Percentiles rank a stretch among this genome's conserved stretches.
phyloP scores from a whole-genome alignment of 2,797 vertebrate genomes.

The Enoplosus armatus region DNA sequence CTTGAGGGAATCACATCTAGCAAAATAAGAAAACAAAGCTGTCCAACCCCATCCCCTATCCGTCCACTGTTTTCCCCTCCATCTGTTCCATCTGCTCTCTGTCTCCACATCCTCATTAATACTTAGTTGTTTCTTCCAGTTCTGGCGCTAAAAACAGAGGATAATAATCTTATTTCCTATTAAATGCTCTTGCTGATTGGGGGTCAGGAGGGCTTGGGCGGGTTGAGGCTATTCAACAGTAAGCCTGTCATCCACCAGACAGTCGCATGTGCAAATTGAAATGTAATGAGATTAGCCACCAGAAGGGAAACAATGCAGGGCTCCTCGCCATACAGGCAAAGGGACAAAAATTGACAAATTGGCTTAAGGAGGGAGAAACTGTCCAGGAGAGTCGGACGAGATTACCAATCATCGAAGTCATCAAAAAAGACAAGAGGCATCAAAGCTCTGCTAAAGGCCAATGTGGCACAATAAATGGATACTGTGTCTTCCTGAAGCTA shows the following conservation, averaged over 20 bases:
- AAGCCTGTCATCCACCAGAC: slow-evolving; percentile 80
- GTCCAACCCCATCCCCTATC: slow-evolving; percentile 7
- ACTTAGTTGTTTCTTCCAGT: slow-evolving; percentile 51
- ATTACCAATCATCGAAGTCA: slow-evolving; percentile 63
- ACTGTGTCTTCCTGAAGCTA: slow-evolving; percentile 18
- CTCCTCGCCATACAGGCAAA: slow-evolving; percentile 54
- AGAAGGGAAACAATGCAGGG: slow-evolving; percentile 77
- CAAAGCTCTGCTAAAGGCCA: slow-evolving; percentile 42
- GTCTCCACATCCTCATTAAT: slow-evolving; percentile 57
- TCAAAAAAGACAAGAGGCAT: slow-evolving; percentile 47
- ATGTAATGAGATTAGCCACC: slow-evolving; percentile 82
- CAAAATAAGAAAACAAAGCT: slow-evolving; percentile 35
- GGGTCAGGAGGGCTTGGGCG: slow-evolving; percentile 44
- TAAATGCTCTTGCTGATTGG: slow-evolving; percentile 67
- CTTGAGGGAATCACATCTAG: slow-evolving; percentile 1
- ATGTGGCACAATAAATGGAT: slow-evolving; percentile 19
- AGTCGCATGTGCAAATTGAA: slow-evolving; percentile 84
- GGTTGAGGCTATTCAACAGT: slow-evolving; percentile 67
- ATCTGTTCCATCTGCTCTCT: slow-evolving; percentile 60
- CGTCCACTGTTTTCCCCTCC: slow-evolving; percentile 32
- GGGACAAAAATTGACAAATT: slow-evolving; percentile 58
- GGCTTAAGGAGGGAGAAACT: slow-evolving; percentile 63
- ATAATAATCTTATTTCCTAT: slow-evolving; percentile 73
- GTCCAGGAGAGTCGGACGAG: slow-evolving; percentile 53
- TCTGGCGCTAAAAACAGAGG: slow-evolving; percentile 57